These are phyloP conservation scores for Bombylius major DNA, from an alignment of 2,888 invertebrate genomes.

Conservation along the genomic window DNA sequence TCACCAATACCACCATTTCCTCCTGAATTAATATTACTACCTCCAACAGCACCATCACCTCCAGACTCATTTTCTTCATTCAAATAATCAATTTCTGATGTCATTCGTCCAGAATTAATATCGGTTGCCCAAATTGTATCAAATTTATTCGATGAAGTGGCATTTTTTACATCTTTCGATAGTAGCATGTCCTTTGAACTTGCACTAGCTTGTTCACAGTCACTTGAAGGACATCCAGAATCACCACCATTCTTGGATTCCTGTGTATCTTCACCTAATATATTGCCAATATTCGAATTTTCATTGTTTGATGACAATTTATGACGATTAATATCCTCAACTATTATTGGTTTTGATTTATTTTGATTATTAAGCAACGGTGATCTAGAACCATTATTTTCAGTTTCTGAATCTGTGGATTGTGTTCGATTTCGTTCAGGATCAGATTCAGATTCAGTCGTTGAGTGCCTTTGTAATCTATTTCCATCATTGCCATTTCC, in stretches of 20 bases:
- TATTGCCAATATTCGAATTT: not conserved
- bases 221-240: conserved; percentile 35
- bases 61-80: not conserved
- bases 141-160: too few relatives aligned
- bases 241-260: conserved; percentile 37
- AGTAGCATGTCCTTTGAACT: conserved; percentile 58
- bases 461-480: conserved; percentile 16
- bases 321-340: not conserved
- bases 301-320: not conserved
- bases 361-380: conserved; percentile 42
- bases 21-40: too few relatives aligned
- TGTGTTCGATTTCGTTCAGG: conserved; percentile 23
- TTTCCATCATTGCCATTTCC: conserved; percentile 8
- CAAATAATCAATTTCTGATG: too few relatives aligned
- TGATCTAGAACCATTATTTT: conserved; percentile 57
- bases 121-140: too few relatives aligned
- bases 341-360: not conserved
- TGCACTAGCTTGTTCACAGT: conserved; percentile 50
- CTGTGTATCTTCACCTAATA: not conserved
- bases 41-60: not conserved
- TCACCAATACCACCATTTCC: not conserved
- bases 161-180: conserved; percentile 23
- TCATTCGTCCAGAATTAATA: not conserved
- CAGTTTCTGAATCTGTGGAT: conserved; percentile 50
- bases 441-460: conserved; percentile 20